Evolutionary conservation across 2,113 vertebrate species (phyloP).

Genomic region (Lamprotornis superbus): DNA sequence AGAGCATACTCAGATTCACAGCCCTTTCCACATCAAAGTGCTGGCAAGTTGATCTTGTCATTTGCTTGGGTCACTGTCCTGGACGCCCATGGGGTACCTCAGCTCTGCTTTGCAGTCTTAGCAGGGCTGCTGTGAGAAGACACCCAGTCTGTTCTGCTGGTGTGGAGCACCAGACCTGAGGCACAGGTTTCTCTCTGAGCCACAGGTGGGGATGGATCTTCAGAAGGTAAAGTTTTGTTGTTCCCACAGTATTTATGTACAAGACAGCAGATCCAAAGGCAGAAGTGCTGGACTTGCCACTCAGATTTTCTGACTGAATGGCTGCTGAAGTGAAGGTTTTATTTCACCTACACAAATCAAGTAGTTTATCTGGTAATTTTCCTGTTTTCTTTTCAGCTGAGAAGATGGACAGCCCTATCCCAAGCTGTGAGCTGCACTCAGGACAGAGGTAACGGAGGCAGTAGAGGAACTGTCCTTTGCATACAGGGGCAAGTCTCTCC

Average conservation of each 20-base stretch:
- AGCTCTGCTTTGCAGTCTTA: neutral
- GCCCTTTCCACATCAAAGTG: neutral
- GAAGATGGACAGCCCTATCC: neutral
- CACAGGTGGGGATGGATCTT: neutral
- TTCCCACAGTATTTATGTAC: neutral
- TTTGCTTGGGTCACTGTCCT: neutral
- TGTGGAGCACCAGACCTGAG: neutral
- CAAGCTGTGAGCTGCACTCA: neutral
- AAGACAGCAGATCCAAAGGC: neutral
- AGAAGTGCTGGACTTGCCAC: neutral
- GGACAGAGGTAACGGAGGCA: neutral
- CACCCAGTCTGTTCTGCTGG: fast-evolving
- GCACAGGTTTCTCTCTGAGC: neutral
- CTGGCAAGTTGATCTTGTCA: neutral
- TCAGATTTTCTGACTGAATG: neutral
- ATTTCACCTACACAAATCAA: neutral
- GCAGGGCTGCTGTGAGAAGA: neutral
- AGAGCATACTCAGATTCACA: neutral
- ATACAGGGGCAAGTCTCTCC: neutral
- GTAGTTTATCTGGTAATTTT: neutral
- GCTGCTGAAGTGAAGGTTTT: neutral
- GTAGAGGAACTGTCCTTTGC: neutral
- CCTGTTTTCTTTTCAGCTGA: neutral
- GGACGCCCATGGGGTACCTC: neutral
- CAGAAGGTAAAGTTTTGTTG: neutral